These are phyloP conservation scores for Pandemis heparana DNA, from an alignment of 2,888 invertebrate species.

Conservation along the genomic window DNA sequence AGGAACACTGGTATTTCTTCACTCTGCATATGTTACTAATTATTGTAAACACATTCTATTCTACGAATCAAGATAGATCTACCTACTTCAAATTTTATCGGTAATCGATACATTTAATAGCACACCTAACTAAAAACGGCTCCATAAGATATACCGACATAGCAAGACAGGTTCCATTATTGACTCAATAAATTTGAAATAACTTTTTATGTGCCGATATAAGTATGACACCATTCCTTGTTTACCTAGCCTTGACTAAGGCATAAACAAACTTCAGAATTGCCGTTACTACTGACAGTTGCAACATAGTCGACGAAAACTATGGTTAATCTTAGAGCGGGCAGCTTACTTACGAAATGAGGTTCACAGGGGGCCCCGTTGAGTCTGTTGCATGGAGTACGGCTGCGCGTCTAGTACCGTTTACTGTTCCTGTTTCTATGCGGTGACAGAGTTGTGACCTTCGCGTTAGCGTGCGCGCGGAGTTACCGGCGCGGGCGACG, in stretches of 20 bases:
- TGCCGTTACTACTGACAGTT: constrained; percentile 2
- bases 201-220: constrained; percentile 18
- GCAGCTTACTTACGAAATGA: constrained; percentile 30
- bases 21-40: not conserved
- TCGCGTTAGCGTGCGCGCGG: constrained; percentile 14
- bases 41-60: not conserved
- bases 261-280: constrained; percentile 32
- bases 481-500: constrained; percentile 69
- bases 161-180: not conserved
- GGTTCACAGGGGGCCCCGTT: constrained; percentile 10
- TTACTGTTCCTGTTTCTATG: constrained; percentile 18
- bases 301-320: constrained; percentile 1
- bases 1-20: not conserved
- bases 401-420: constrained; percentile 1
- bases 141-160: not conserved
- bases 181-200: constrained; percentile 21
- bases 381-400: not conserved
- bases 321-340: not conserved
- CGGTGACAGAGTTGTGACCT: constrained; percentile 12
- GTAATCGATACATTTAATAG: not conserved
- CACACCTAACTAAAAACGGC: not conserved
- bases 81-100: not conserved
- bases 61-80: not conserved
- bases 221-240: constrained; percentile 39
- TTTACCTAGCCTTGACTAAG: constrained; percentile 32